Base-by-base conservation (phyloP, 2,888 invertebrate species). In the Boloria euphrosyne region DNA sequence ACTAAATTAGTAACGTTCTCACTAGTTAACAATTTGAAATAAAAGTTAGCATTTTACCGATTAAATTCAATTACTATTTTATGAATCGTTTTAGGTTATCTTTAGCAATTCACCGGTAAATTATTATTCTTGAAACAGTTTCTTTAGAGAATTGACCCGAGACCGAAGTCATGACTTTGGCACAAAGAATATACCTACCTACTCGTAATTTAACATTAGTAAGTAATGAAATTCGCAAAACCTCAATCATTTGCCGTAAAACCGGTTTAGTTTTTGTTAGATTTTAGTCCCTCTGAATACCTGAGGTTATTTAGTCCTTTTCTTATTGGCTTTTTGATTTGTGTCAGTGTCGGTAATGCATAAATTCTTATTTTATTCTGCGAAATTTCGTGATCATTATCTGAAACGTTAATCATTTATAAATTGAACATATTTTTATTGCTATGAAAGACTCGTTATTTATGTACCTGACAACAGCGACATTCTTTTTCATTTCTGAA, bases 231-330 rank as follows among this genome's bases (percentile, higher is more conserved):
- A 46, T 57, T 57, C 27, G 44, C 57, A n/a, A n/a, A 57, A 27
- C 17, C n/a, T 46, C 13, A 53, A 16, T 53, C 46, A 46, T 57
- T 57, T 57, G 57, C 57, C 27, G 57, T 57, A 46, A 55, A 55
- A 57, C 57, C 46, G 57, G 57, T 46, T 57, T 27, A 27, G 43
- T 57, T 57, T 57, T 57, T 57, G 57, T 57, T 27, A 44, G 5
- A n/a, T 57, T 13, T 22, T 57, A n/a, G 55, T 44, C 22, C 57
- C 46, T 38, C 57, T 46, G 55, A 57, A 57, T 57, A 22, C 55
- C 44, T 46, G 54, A 22, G 14, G 52, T n/a, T 16, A 13, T 52
- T 10, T 38, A 38, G 10, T 57, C 27, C 27, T 57, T 46, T 27
- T 57, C 46, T 46, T 57, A 46, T 57, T 57, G 27, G 57, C n/a